Evolutionary conservation across 2,797 vertebrate genomes (phyloP).

Genomic region (Thamnophis elegans): DNA sequence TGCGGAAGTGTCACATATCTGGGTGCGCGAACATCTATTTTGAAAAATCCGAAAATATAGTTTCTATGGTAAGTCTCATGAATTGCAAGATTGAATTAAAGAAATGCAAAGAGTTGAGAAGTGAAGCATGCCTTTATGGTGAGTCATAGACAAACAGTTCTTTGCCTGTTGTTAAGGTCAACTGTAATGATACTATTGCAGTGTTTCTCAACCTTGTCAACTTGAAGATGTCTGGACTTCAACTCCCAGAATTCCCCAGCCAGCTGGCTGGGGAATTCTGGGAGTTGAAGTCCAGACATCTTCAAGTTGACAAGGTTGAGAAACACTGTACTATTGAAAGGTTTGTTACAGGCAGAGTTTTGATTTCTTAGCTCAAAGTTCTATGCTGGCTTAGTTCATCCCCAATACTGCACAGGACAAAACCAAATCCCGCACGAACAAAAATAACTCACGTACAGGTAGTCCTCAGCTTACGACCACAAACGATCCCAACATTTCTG

Average conservation of each 20-base stretch:
- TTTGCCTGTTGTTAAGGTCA: background rate
- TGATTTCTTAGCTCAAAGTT: background rate
- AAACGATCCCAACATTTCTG: too few species aligned
- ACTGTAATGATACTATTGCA: background rate
- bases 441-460: background rate
- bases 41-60: background rate
- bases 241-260: too few species aligned
- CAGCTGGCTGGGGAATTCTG: too few species aligned
- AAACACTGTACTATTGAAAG: too few species aligned
- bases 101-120: background rate
- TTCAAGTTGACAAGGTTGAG: too few species aligned
- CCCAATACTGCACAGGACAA: background rate
- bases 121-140: background rate
- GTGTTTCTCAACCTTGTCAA: too few species aligned
- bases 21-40: background rate
- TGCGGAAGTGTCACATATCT: background rate
- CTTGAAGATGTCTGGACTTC: too few species aligned
- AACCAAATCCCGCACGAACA: background rate
- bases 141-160: conserved; percentile 3
- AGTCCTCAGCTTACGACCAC: background rate
- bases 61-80: background rate
- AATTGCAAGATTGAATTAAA: conserved; percentile 16
- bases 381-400: background rate
- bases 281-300: too few species aligned
- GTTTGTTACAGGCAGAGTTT: background rate